Base-by-base conservation (phyloP, 1,140 invertebrate genomes). In the Microplitis mediator region DNA sequence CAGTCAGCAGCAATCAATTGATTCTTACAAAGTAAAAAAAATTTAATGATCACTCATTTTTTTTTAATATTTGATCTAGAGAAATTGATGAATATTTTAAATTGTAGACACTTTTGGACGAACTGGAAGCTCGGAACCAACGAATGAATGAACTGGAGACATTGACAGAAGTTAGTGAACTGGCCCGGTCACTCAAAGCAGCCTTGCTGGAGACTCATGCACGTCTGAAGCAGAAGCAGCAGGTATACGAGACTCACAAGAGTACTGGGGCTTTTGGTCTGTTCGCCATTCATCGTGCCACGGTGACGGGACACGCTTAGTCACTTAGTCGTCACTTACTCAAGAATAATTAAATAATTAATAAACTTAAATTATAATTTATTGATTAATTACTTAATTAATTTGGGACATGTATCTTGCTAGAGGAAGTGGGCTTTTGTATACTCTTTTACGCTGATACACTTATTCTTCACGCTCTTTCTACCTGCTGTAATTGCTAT, bases 171-270 rank as follows among this genome's bases (percentile, higher is more conserved):
- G 78, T 87, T n/a, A 78, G 77, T 64, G 75, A 56, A 34, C 73
- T 85, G 64, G 85, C 85, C 50, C 82, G 74, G 63, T 80, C 75
- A 60, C 60, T 87, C 66, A 84, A 80, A 71, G 79, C 81, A 56
- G 81, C 81, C 45, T 72, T 87, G 56, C 67, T 82, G 72, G 83
- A 86, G 14, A 75, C 83, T 60, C 71, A 79, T 32, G 77, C 73
- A 69, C 79, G 77, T 72, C 74, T 87, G 56, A 76, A 76, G 75
- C 74, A 80, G 74, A 82, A 80, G 83, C 83, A 86, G 82, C 84
- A 86, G 86, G 86, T 87, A 87, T 75, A 81, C 78, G 72, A 75
- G 76, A 78, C 73, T 82, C 84, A 81, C 80, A 77, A 85, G 76
- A 82, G 78, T 76, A 79, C 80, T 63, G 80, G 80, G 78, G 79